These are phyloP conservation scores for Synodontis membranacea DNA, from an alignment of 2,113 vertebrate species.

Conservation along the genomic window DNA sequence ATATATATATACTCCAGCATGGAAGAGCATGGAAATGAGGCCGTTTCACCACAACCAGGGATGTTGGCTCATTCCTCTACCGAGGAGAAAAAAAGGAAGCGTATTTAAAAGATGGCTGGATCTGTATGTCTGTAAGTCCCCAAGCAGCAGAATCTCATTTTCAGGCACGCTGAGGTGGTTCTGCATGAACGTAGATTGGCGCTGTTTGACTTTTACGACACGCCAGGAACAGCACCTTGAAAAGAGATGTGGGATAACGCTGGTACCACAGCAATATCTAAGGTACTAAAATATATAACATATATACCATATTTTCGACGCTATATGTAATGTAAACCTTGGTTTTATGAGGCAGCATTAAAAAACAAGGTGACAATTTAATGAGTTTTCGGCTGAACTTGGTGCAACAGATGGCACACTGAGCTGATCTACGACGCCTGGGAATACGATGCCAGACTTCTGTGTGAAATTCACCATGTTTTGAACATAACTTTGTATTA, in stretches of 20 bases:
- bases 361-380: background rate
- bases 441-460: background rate
- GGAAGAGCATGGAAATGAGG: slow-evolving; percentile 47
- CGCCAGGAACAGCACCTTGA: background rate
- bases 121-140: slow-evolving; percentile 49
- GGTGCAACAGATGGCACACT: background rate
- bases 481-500: background rate
- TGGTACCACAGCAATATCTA: background rate
- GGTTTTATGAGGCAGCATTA: background rate
- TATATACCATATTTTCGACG: background rate
- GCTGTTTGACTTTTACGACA: slow-evolving; percentile 32
- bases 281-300: background rate
- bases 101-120: slow-evolving; percentile 54
- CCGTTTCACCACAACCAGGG: slow-evolving; percentile 43
- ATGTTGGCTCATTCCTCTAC: slow-evolving; percentile 39
- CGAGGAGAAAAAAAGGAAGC: slow-evolving; percentile 40
- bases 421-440: background rate
- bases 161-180: slow-evolving; percentile 51
- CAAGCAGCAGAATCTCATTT: slow-evolving; percentile 58
- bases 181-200: background rate
- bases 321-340: background rate
- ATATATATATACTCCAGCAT: slow-evolving; percentile 8
- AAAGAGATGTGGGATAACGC: background rate
- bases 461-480: background rate
- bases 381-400: background rate